phyloP scores from a whole-genome alignment of 1,140 invertebrate species.

The Patella vulgata region DNA sequence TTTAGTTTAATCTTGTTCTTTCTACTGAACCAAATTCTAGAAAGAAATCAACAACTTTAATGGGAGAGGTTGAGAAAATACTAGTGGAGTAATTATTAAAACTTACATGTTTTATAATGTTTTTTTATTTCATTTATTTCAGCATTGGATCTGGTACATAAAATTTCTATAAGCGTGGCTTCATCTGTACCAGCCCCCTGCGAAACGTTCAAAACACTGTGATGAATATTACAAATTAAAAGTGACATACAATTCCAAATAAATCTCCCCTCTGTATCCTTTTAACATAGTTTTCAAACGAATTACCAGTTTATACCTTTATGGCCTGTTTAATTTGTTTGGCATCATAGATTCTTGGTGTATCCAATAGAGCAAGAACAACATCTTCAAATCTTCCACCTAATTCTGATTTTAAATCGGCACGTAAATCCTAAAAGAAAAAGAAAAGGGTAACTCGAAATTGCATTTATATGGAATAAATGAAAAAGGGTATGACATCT shows the following conservation, averaged over 20 bases:
- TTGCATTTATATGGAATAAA: no score
- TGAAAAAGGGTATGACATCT: no score
- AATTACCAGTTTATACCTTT: no score
- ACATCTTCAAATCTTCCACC: constrained; percentile 46
- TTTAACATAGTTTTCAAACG: not conserved
- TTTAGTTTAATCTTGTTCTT: no score
- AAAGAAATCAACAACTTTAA: no score
- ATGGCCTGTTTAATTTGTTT: constrained; percentile 87
- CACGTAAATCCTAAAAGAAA: constrained; percentile 50
- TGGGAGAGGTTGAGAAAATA: no score
- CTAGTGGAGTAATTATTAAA: no score
- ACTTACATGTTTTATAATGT: constrained; percentile 53
- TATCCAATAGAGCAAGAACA: constrained; percentile 43
- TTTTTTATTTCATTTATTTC: constrained; percentile 50
- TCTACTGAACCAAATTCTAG: no score
- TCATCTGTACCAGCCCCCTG: constrained; percentile 60
- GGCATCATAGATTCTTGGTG: constrained; percentile 74
- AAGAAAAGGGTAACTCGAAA: no score
- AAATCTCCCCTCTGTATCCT: not conserved
- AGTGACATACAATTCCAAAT: not conserved
- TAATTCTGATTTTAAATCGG: constrained; percentile 52
- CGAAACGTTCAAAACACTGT: constrained; percentile 8
- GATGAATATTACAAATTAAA: not conserved
- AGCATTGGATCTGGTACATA: constrained; percentile 49
- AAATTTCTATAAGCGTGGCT: constrained; percentile 56